Evolutionary conservation across 2,888 invertebrate genomes (phyloP).

Genomic region (Sussaba pulchella): DNA sequence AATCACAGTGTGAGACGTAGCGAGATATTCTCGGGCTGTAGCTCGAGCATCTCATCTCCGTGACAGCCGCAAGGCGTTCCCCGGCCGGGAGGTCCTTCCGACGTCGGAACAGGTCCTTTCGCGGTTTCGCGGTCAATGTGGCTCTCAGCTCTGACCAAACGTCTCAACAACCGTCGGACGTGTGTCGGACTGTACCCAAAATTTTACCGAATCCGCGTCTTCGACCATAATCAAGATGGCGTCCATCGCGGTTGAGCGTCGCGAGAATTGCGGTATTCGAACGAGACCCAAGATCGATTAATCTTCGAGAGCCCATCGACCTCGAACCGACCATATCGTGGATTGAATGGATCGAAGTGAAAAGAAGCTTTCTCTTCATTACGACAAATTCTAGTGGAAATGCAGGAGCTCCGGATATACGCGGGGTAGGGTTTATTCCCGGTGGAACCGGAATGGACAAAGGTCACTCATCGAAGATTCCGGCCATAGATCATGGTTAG

Average conservation of each 20-base stretch:
- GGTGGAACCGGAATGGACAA: conserved; percentile 74
- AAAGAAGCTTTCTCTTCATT: conserved; percentile 76
- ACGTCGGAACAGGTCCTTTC: conserved; percentile 56
- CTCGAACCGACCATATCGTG: conserved; percentile 31
- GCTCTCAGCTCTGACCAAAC: conserved; percentile 36
- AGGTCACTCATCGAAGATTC: conserved; percentile 81
- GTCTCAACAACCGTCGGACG: conserved; percentile 36
- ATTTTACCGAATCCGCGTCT: conserved; percentile 22
- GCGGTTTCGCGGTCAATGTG: conserved; percentile 61
- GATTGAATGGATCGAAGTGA: conserved; percentile 25
- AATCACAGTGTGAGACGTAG: conserved; percentile 6
- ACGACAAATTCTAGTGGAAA: conserved; percentile 52
- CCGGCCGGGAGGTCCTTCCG: conserved; percentile 27
- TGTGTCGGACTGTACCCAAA: conserved; percentile 14
- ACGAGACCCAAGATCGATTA: conserved; percentile 58
- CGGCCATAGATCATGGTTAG: conserved; percentile 82
- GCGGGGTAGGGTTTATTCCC: conserved; percentile 73
- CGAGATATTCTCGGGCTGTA: conserved; percentile 21
- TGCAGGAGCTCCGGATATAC: conserved; percentile 46
- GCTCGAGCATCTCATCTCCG: conserved; percentile 39
- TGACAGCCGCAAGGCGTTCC: conserved; percentile 25
- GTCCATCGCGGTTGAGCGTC: too few relatives aligned
- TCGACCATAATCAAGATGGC: conserved; percentile 27
- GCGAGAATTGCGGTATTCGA: conserved; percentile 29
- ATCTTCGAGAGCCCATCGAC: conserved; percentile 62